A percentile compares a stretch with the other conserved stretches of the same genome.
Conservation (phyloP, 2,113 vertebrate genomes). For the Onychorhynchus coronatus region DNA sequence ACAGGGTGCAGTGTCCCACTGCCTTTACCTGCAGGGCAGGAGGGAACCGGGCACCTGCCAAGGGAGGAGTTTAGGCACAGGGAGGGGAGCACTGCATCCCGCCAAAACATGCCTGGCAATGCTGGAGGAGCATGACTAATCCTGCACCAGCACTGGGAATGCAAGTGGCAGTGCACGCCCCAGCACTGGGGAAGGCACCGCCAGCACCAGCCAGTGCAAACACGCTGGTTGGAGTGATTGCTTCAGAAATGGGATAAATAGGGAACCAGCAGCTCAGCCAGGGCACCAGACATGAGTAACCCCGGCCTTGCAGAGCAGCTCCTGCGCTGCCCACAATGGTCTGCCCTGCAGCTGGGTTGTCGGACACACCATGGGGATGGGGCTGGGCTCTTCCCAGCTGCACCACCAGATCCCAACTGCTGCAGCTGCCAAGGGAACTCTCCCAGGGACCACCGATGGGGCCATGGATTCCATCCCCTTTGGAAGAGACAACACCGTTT, state of each 20-base stretch:
- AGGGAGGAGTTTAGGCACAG: background rate
- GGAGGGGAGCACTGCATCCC: background rate
- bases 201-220: background rate
- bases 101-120: background rate
- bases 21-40: background rate
- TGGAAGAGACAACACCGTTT: background rate
- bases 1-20: rapidly evolving
- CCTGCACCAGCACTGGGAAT: background rate
- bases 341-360: background rate
- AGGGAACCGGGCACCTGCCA: background rate
- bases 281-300: background rate
- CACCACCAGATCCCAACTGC: rapidly evolving
- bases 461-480: background rate
- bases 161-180: background rate
- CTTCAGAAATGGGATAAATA: background rate
- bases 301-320: background rate
- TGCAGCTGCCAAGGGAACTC: rapidly evolving
- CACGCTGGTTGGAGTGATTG: background rate
- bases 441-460: background rate
- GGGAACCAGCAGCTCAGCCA: background rate
- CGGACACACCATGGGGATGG: background rate
- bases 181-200: background rate
- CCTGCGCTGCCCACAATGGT: background rate
- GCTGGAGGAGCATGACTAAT: background rate
- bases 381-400: background rate